Evolutionary conservation across 30 jellyfish, hydroid and myxozoan species (phyloP).

Genomic region (Aurelia aurita): DNA sequence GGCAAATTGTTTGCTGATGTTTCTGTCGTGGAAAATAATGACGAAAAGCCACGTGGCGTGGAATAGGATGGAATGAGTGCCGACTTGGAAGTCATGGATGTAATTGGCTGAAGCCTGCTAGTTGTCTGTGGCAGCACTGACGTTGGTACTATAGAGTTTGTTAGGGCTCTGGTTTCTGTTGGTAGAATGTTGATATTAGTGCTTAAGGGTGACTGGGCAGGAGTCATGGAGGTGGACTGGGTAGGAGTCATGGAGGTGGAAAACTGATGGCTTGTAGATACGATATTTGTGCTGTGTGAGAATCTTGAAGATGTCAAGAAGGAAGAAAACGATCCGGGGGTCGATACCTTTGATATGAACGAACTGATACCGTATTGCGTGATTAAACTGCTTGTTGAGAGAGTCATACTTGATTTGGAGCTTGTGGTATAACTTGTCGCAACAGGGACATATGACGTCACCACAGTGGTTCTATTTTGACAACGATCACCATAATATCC

Average conservation of each 20-base stretch:
- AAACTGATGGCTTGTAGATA: not conserved
- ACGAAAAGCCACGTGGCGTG: no score
- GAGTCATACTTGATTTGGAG: not conserved
- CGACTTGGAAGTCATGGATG: no score
- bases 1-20: no score
- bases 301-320: not conserved
- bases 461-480: conserved; percentile 18
- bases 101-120: no score
- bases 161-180: no score
- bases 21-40: no score
- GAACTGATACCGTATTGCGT: no score
- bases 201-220: not conserved
- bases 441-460: conserved; percentile 6
- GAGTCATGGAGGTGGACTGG: not conserved
- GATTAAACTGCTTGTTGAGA: not conserved
- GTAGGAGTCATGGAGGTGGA: not conserved
- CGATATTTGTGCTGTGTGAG: not conserved
- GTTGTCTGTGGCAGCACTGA: no score
- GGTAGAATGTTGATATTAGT: not conserved
- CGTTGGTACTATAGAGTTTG: no score
- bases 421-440: conserved; percentile 3
- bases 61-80: no score
- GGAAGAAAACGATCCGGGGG: no score
- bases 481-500: conserved; percentile 71
- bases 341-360: no score